Conservation (phyloP, 2,113 vertebrate genomes). For the Xenopus laevis region DNA sequence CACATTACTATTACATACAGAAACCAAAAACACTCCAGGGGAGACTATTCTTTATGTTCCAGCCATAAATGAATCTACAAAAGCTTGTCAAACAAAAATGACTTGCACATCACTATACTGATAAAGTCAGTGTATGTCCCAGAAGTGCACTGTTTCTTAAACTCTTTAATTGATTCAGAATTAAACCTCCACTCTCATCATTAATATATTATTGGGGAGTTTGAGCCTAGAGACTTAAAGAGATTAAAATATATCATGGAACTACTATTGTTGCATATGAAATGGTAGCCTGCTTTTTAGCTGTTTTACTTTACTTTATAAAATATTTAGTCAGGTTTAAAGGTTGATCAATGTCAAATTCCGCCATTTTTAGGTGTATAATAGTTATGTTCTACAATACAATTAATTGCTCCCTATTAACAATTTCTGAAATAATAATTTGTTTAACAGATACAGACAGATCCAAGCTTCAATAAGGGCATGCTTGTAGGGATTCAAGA, state of each 20-base stretch:
- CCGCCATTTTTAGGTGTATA: no score
- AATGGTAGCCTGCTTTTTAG: neutral
- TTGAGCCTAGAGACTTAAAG: neutral
- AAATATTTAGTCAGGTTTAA: no score
- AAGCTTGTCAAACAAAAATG: neutral
- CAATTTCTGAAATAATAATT: no score
- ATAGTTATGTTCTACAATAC: no score
- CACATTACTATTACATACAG: neutral
- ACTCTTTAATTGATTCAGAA: neutral
- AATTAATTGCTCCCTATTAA: no score
- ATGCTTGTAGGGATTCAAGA: no score
- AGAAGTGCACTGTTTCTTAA: neutral
- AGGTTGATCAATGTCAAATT: no score
- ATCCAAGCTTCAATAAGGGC: no score
- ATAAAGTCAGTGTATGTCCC: neutral
- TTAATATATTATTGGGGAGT: neutral
- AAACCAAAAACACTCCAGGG: neutral
- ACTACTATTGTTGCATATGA: neutral
- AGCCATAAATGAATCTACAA: neutral
- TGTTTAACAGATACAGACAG: no score
- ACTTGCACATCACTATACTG: neutral
- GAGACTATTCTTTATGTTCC: neutral
- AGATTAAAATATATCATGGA: neutral
- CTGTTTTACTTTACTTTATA: no score
- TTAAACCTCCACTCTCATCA: neutral